Conservation (phyloP, 2,888 invertebrate genomes). For the Zaprionus bogoriensis region DNA sequence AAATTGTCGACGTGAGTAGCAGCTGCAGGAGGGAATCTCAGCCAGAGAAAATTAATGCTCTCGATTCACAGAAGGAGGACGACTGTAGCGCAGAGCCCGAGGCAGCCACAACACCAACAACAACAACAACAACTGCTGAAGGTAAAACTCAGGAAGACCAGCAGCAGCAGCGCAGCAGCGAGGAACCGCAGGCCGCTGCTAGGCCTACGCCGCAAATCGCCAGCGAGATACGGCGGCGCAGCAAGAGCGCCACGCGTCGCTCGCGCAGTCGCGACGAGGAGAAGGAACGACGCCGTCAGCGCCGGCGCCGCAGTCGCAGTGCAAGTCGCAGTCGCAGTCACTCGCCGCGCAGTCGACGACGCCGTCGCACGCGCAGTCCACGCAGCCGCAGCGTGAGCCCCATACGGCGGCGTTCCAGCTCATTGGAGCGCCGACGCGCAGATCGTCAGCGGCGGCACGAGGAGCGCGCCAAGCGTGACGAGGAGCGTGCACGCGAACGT, state of each 20-base stretch:
- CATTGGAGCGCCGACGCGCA: constrained; percentile 71
- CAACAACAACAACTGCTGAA: not conserved
- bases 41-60: not conserved
- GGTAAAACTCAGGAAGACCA: no score
- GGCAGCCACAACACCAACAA: not conserved
- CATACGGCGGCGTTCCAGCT: constrained; percentile 64
- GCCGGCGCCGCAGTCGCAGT: constrained; percentile 36
- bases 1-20: constrained; percentile 60
- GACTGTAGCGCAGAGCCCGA: constrained; percentile 11
- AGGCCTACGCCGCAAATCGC: constrained; percentile 36
- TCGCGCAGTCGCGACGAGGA: constrained; percentile 33
- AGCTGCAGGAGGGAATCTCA: not conserved
- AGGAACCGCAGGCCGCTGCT: not conserved
- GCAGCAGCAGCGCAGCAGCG: not conserved
- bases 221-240: constrained; percentile 26
- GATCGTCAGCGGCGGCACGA: constrained; percentile 77
- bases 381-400: constrained; percentile 42
- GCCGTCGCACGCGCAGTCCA: constrained; percentile 47
- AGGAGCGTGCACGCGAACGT: constrained; percentile 57
- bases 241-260: constrained; percentile 6
- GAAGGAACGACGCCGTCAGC: constrained; percentile 22
- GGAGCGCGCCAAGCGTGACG: constrained; percentile 61
- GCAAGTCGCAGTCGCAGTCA: constrained; percentile 38
- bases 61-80: constrained; percentile 44
- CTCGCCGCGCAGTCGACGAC: constrained; percentile 36